phyloP scores from a whole-genome alignment of 2,113 vertebrate species.

The Saimiri boliviensis region DNA sequence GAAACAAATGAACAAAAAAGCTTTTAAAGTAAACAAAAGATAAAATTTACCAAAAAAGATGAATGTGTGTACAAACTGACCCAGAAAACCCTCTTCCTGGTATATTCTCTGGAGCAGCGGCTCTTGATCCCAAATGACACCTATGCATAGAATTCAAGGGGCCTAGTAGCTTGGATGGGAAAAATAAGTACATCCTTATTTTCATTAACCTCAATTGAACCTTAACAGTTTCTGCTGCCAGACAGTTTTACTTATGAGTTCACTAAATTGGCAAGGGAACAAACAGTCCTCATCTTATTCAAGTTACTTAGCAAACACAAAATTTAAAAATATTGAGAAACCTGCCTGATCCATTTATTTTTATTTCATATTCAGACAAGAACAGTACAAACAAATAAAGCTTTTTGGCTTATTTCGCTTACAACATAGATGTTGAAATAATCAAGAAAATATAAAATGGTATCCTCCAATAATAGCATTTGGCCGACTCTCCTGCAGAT shows the following conservation, averaged over 20 bases:
- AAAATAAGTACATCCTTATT: not conserved
- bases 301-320: not conserved
- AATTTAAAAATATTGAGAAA: not conserved
- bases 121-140: not conserved
- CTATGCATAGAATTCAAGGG: not conserved
- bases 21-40: not conserved
- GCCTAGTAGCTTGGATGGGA: not conserved
- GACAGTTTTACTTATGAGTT: not conserved
- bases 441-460: not conserved
- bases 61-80: not conserved
- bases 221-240: not conserved
- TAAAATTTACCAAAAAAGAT: not conserved
- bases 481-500: not conserved
- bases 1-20: not conserved
- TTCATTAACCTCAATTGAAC: not conserved
- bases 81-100: not conserved
- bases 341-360: not conserved
- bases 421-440: not conserved
- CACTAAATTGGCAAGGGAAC: not conserved
- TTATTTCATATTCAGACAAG: not conserved
- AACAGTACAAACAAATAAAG: not conserved
- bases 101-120: not conserved
- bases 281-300: not conserved
- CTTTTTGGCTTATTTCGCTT: not conserved
- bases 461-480: not conserved